Evolutionary conservation across 2,113 vertebrate genomes (phyloP).

Genomic region (Menura novaehollandiae): DNA sequence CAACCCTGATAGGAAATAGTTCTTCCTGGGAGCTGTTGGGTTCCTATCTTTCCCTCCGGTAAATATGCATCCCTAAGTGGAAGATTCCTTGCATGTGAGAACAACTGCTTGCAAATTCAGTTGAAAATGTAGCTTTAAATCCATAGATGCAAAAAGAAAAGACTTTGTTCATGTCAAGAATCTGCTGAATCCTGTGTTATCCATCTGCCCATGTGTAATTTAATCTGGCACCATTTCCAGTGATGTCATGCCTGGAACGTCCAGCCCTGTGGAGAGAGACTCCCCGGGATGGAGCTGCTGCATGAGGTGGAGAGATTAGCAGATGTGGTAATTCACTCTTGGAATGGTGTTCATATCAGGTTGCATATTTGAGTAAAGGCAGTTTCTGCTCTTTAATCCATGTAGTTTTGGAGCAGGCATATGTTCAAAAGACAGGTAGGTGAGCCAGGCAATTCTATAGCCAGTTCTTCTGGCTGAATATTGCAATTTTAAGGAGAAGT

Average conservation of each 20-base stretch:
- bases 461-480: background rate
- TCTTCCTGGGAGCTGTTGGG: background rate
- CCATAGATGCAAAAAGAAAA: background rate
- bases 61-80: background rate
- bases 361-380: background rate
- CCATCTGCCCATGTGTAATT: slow-evolving; percentile 46
- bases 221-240: slow-evolving; percentile 31
- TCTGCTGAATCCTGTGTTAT: slow-evolving; percentile 34
- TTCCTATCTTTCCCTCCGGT: background rate
- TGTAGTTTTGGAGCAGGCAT: background rate
- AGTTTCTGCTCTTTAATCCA: background rate
- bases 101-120: background rate
- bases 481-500: background rate
- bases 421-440: background rate
- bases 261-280: slow-evolving; percentile 14
- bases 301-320: background rate
- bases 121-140: background rate
- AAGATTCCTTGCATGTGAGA: background rate
- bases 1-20: background rate
- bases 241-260: slow-evolving; percentile 58
- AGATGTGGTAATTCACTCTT: slow-evolving; percentile 22
- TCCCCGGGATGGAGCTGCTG: background rate
- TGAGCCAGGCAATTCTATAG: background rate
- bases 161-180: background rate
- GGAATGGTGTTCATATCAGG: background rate